Conservation (phyloP, 2,113 vertebrate genomes). For the Poeciliopsis retropinna region DNA sequence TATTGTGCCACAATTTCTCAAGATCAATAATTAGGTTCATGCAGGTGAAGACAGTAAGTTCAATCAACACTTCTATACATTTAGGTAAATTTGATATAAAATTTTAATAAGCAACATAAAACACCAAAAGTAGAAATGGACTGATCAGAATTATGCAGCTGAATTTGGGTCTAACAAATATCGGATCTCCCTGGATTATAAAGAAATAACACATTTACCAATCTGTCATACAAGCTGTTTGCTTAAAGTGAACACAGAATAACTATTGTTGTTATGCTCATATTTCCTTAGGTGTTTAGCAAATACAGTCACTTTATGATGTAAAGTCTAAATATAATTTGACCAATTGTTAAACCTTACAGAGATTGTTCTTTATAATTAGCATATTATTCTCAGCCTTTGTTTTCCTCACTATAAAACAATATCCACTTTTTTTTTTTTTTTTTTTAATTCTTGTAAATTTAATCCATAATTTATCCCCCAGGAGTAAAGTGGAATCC, state of each 20-base stretch:
- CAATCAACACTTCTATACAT: no score
- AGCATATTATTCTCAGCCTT: not conserved
- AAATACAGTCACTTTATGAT: not conserved
- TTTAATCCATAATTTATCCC: not conserved
- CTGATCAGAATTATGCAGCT: no score
- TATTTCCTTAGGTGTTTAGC: not conserved
- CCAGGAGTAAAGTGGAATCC: slow-evolving; percentile 98
- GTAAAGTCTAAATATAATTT: not conserved
- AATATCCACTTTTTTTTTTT: not conserved
- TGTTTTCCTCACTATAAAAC: not conserved
- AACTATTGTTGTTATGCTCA: not conserved
- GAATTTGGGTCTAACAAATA: no score
- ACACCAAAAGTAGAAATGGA: no score
- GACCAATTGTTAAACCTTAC: not conserved
- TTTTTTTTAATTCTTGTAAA: not conserved
- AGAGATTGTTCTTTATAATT: not conserved
- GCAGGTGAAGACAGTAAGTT: no score
- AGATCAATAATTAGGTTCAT: no score
- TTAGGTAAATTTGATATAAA: no score
- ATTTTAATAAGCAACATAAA: no score
- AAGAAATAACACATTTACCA: no score
- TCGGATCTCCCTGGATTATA: no score
- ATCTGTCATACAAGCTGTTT: no score
- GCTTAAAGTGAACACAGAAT: not conserved
- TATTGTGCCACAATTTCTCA: no score